Conservation (phyloP, 2,797 vertebrate species). For the Trachurus trachurus region DNA sequence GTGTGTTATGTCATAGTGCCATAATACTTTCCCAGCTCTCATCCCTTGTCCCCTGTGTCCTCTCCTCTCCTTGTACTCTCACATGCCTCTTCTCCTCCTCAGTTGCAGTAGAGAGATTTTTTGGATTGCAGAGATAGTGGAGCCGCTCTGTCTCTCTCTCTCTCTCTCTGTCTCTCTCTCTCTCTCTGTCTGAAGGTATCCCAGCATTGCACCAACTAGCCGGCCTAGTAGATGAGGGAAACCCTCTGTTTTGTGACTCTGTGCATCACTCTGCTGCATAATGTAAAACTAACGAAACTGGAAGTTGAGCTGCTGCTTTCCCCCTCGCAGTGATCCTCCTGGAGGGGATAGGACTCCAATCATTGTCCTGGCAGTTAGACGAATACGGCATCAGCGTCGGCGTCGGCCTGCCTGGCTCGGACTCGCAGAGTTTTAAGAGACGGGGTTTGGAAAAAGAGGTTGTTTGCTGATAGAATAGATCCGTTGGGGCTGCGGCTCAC, state of each 20-base stretch:
- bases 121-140: constrained; percentile 10
- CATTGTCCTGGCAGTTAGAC: constrained; percentile 10
- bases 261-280: constrained; percentile 39
- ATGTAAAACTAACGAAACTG: constrained; percentile 61
- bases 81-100: not conserved
- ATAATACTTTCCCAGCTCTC: constrained; percentile 11
- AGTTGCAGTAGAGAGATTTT: constrained; percentile 10
- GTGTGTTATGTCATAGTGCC: constrained; percentile 30
- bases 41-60: constrained; percentile 23
- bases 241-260: constrained; percentile 36
- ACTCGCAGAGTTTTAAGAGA: constrained; percentile 13
- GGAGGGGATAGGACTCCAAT: constrained; percentile 31
- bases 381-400: not conserved
- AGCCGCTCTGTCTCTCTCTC: not conserved
- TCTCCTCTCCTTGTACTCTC: not conserved
- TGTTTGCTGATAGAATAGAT: not conserved
- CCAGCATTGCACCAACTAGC: constrained; percentile 9
- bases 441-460: constrained; percentile 11
- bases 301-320: constrained; percentile 37
- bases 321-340: constrained; percentile 25
- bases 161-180: not conserved
- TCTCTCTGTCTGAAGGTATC: constrained; percentile 11
- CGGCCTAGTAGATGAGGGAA: constrained; percentile 26
- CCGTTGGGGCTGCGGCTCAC: not conserved
- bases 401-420: constrained; percentile 2